Evolutionary conservation across 2,888 invertebrate species (phyloP).

Genomic region (Lingula anatina): DNA sequence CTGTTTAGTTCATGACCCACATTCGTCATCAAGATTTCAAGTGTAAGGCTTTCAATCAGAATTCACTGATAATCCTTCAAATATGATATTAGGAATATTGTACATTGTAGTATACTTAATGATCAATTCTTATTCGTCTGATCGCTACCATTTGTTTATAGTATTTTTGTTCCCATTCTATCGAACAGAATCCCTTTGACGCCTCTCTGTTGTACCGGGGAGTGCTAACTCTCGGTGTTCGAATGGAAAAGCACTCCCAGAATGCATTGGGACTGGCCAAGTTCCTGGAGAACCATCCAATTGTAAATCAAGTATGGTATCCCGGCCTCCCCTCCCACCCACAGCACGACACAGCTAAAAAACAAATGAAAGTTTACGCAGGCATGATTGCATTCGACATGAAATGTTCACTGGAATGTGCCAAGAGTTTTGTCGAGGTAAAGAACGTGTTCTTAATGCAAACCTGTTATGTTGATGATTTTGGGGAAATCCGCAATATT

Average conservation of each 20-base stretch:
- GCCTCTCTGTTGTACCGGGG: constrained; percentile 56
- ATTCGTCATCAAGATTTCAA: no score
- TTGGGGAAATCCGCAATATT: no score
- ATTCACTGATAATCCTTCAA: no score
- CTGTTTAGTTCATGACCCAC: no score
- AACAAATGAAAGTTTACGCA: constrained; percentile 78
- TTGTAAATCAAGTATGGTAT: constrained; percentile 68
- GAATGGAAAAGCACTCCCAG: constrained; percentile 84
- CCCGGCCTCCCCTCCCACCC: constrained; percentile 58
- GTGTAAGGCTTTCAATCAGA: no score
- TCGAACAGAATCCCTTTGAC: constrained; percentile 32
- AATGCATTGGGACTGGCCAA: constrained; percentile 74
- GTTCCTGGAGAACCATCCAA: constrained; percentile 75
- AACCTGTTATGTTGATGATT: no score
- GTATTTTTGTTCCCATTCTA: no score
- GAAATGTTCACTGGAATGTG: constrained; percentile 69
- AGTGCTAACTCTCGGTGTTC: constrained; percentile 83
- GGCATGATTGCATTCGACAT: constrained; percentile 89
- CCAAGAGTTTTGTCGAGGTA: constrained; percentile 61
- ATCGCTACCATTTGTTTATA: no score
- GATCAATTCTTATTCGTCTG: no score
- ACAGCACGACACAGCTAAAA: constrained; percentile 54
- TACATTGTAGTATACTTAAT: no score
- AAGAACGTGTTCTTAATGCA: no score
- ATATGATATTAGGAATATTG: no score